Base-by-base conservation (phyloP, 2,113 vertebrate species). In the Clupea harengus region DNA sequence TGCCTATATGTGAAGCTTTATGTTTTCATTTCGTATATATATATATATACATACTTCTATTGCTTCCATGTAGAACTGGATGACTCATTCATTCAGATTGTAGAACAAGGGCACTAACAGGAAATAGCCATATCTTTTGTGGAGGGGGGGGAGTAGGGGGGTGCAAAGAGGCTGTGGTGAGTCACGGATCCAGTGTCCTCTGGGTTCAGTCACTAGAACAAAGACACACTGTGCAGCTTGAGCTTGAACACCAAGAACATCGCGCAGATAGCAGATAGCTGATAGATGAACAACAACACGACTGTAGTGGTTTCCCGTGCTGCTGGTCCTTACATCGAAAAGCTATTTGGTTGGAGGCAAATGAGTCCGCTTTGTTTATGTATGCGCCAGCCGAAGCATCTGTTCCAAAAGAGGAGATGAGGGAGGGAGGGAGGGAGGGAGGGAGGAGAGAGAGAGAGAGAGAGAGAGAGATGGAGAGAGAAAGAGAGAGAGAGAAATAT, bases 351-450 rank as follows among this genome's bases (percentile, higher is more conserved):
- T 72, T 72, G 64, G 64, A 72, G 64, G 64, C 64, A 28, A 72
- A 72, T 3, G 64, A 72, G 54, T 60, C 39, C 39, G 2, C 39
- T 46, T 81, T 81, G 50, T 67, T 81, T 67, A 47, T 67, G 11
- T 47, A 49, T 81, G 50, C n/a, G 18, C 5, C 57, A 64, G 86
- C 75, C 81, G 81, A 84, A 84, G 32, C 6, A 52, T 86, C 7
- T 45, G 28, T 7, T 72, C 39, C 5, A 6, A 45, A 45, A 45
- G 47, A 15, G 54, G 17, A 7, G 3, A 44, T 13, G 57, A 83
- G 25, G 17, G 9, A 46, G 20, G 80, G 28, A 39, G 44, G 57
- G 4, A 52, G n/a, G 18, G n/a, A 52, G 39, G 44, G 57, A 39
- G 67, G 13, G 49, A n/a, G 17, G 44, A 20, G 54, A 67, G 54